Evolutionary conservation across 2,113 vertebrate species (phyloP).

Genomic region (Tamias sibiricus): DNA sequence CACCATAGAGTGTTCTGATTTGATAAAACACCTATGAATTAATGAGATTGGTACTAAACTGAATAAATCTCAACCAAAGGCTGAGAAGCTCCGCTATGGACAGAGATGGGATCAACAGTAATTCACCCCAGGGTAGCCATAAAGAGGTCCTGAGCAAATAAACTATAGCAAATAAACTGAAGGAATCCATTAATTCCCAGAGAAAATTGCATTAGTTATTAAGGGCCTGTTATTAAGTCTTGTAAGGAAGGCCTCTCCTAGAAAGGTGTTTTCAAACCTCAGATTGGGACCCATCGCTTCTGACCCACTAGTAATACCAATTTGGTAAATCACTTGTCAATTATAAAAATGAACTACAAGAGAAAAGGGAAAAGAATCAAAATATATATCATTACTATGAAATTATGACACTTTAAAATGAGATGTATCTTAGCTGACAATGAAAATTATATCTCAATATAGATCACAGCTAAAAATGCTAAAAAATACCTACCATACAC

Average conservation of each 20-base stretch:
- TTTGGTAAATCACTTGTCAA: neutral
- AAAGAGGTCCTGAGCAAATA: neutral
- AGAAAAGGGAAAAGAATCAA: neutral
- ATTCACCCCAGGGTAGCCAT: neutral
- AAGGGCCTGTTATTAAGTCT: neutral
- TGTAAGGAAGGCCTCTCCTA: neutral
- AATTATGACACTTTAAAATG: neutral
- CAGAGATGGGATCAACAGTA: neutral
- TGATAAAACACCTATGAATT: neutral
- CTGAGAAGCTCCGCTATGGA: neutral
- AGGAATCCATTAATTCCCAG: neutral
- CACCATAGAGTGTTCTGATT: neutral
- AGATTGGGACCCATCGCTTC: neutral
- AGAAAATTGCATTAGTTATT: neutral
- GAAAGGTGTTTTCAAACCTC: neutral
- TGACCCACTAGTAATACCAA: neutral
- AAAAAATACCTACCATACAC: neutral
- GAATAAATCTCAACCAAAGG: slow-evolving; percentile 20
- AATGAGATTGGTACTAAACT: neutral
- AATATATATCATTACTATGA: neutral
- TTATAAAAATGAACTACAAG: neutral
- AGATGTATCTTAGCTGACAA: neutral
- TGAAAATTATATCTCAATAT: neutral
- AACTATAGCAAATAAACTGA: neutral
- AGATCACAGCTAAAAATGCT: neutral